Conservation (phyloP, 2,888 invertebrate genomes). For the Tinea semifulvella region DNA sequence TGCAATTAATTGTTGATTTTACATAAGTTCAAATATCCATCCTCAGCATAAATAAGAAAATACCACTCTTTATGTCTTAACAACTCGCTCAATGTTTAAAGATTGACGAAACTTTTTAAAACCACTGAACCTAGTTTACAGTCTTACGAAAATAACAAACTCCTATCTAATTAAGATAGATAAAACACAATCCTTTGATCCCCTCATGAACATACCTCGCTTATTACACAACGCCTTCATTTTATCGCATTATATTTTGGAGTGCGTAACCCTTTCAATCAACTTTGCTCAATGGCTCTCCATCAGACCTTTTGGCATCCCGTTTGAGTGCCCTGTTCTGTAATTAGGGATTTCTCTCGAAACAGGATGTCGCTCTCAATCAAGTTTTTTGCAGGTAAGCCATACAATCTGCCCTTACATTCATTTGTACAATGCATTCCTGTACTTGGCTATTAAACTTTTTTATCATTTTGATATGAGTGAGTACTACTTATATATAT, state of each 20-base stretch:
- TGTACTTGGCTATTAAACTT: slow-evolving; percentile 12
- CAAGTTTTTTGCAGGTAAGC: slow-evolving; percentile 27
- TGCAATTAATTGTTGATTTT: too few species aligned
- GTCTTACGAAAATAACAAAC: slow-evolving; percentile 1
- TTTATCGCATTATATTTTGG: slow-evolving; percentile 13
- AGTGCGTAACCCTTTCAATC: slow-evolving; percentile 48
- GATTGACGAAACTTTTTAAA: too few species aligned
- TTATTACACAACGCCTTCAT: neutral
- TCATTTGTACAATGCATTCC: slow-evolving; percentile 9
- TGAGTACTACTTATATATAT: too few species aligned
- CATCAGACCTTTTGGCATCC: slow-evolving; percentile 43
- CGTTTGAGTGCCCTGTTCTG: slow-evolving; percentile 33
- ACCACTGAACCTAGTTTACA: too few species aligned
- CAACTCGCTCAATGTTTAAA: too few species aligned
- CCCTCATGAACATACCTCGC: neutral
- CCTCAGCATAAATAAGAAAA: too few species aligned
- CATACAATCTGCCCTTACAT: slow-evolving; percentile 21
- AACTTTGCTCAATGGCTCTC: slow-evolving; percentile 45
- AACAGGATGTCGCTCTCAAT: slow-evolving; percentile 43
- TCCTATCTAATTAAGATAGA: slow-evolving; percentile 4
- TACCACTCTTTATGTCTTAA: too few species aligned
- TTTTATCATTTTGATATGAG: too few species aligned
- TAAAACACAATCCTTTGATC: slow-evolving; percentile 2
- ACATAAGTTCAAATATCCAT: too few species aligned
- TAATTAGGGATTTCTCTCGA: slow-evolving; percentile 47